Conservation (phyloP, 2,113 vertebrate genomes). For the Monopterus albus region DNA sequence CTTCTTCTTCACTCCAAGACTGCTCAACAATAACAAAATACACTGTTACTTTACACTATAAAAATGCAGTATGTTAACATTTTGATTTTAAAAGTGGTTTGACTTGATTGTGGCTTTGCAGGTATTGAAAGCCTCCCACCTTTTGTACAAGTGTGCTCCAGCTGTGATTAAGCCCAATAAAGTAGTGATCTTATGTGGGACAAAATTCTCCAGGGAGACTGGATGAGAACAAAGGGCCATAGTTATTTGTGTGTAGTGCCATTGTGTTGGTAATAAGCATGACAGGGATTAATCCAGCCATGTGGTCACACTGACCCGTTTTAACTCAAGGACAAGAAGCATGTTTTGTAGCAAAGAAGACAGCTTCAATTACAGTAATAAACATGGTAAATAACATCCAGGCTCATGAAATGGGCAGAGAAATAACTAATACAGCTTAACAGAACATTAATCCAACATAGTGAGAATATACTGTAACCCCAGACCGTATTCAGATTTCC, state of each 20-base stretch:
- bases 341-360: no score
- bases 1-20: slow-evolving; percentile 75
- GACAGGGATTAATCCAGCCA: slow-evolving; percentile 66
- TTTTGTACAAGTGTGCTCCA: slow-evolving; percentile 68
- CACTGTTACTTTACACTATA: not conserved
- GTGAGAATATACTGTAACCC: no score
- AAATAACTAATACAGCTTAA: no score
- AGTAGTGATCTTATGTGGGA: slow-evolving; percentile 67
- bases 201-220: slow-evolving; percentile 70
- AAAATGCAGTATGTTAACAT: not conserved
- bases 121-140: slow-evolving; percentile 39
- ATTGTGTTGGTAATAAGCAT: slow-evolving; percentile 35
- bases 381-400: no score
- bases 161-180: slow-evolving; percentile 75
- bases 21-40: slow-evolving; percentile 32
- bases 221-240: slow-evolving; percentile 33
- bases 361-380: no score
- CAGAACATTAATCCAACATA: no score
- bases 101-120: not conserved
- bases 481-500: not conserved
- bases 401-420: no score
- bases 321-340: no score
- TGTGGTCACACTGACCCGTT: no score
- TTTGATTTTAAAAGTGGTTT: not conserved
- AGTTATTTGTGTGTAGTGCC: slow-evolving; percentile 8